These are phyloP conservation scores for Lates japonicus DNA, from an alignment of 2,797 vertebrate genomes.

Conservation along the genomic window DNA sequence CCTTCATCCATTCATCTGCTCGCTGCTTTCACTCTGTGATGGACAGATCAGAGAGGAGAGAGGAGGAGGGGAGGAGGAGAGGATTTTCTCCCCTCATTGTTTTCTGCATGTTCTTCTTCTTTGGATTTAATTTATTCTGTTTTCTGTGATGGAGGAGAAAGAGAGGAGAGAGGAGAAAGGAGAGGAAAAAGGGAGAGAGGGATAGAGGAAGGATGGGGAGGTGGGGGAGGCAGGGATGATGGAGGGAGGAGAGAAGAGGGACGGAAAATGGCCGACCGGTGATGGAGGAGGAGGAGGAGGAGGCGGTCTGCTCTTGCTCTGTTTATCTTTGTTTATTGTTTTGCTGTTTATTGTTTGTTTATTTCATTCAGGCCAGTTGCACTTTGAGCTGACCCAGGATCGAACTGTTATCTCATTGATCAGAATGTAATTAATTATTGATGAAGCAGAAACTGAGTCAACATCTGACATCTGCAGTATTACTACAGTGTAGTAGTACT, in stretches of 20 bases:
- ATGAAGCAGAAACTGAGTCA: background rate
- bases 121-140: constrained; percentile 10
- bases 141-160: constrained; percentile 7
- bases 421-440: background rate
- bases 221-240: background rate
- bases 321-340: background rate
- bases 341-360: background rate
- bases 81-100: constrained; percentile 35
- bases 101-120: background rate
- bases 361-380: no score
- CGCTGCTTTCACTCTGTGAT: background rate
- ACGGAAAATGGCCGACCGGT: constrained; percentile 66
- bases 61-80: background rate
- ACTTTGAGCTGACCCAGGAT: background rate
- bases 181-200: background rate
- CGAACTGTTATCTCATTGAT: constrained; percentile 2
- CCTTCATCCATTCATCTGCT: background rate
- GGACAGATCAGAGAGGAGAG: background rate
- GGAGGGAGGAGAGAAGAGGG: constrained; percentile 28
- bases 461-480: background rate
- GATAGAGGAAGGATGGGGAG: background rate
- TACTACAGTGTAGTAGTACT: background rate
- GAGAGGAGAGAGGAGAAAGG: no score
- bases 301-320: background rate
- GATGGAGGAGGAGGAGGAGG: constrained; percentile 40